A percentile compares a stretch with the other conserved stretches of the same genome.
These are phyloP conservation scores for Turritopsis dohrnii DNA, from an alignment of 30 jellyfish, hydroid and myxozoan genomes.

Conservation along the genomic window DNA sequence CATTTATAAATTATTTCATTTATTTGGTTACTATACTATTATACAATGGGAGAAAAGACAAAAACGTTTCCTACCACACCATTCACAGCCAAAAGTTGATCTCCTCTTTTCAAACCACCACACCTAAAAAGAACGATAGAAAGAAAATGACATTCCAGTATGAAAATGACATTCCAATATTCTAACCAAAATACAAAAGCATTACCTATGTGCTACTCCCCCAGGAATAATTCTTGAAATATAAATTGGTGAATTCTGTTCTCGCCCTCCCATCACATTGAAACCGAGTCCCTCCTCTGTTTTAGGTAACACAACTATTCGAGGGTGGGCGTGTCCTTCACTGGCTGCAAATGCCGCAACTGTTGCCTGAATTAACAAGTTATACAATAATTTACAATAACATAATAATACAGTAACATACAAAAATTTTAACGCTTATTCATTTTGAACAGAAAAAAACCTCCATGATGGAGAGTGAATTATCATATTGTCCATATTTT, in stretches of 20 bases:
- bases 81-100: conserved; percentile 89
- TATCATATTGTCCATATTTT: too few species aligned
- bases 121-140: conserved; percentile 32
- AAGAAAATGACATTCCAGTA: too few species aligned
- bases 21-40: too few species aligned
- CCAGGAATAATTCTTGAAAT: conserved; percentile 93
- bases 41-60: not conserved
- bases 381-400: too few species aligned
- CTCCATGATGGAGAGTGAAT: too few species aligned
- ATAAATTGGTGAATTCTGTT: conserved; percentile 91
- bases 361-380: conserved; percentile 59
- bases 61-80: conserved; percentile 59
- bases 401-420: too few species aligned
- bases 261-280: conserved; percentile 98
- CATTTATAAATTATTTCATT: too few species aligned
- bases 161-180: too few species aligned
- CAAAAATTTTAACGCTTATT: too few species aligned
- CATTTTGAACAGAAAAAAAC: too few species aligned
- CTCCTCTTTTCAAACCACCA: conserved; percentile 95
- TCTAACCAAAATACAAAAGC: not conserved
- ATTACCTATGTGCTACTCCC: conserved; percentile 87
- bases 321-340: conserved; percentile 98
- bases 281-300: conserved; percentile 98
- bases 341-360: conserved; percentile 99
- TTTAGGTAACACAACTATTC: conserved; percentile 96